These are phyloP conservation scores for Venturia canescens DNA, from an alignment of 1,140 invertebrate species.

Conservation along the genomic window DNA sequence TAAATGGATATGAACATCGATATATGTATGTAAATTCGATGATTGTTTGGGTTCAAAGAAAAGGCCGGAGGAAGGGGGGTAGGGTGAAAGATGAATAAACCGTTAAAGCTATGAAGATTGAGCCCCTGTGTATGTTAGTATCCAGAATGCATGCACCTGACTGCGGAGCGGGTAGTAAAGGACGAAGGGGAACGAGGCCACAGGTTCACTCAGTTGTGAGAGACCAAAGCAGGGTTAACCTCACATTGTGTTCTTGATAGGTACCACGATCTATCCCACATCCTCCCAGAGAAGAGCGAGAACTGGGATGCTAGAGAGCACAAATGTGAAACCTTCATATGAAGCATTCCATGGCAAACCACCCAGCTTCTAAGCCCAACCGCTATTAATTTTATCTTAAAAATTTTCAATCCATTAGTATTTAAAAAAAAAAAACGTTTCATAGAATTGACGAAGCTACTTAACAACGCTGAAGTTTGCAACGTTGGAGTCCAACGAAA, in stretches of 20 bases:
- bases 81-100: not conserved
- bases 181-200: conserved; percentile 3
- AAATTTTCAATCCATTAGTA: too few species aligned
- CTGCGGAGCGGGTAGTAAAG: not conserved
- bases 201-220: conserved; percentile 29
- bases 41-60: too few species aligned
- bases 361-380: too few species aligned
- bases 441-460: too few species aligned
- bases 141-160: not conserved
- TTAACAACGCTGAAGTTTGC: too few species aligned
- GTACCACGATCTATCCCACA: conserved; percentile 44
- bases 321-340: too few species aligned
- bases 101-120: not conserved
- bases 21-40: not conserved
- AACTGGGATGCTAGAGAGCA: not conserved
- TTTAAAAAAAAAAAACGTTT: too few species aligned
- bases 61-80: not conserved
- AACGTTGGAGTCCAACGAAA: too few species aligned
- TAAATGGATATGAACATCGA: not conserved
- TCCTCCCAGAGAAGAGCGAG: conserved; percentile 35
- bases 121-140: not conserved
- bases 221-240: conserved; percentile 30
- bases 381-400: too few species aligned
- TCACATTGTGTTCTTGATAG: conserved; percentile 44
- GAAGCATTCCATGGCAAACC: too few species aligned